Evolutionary conservation across 2,797 vertebrate genomes (phyloP), one percentile per base, ranked within the genome.

Genomic region (Holocentrus rufus): DNA sequence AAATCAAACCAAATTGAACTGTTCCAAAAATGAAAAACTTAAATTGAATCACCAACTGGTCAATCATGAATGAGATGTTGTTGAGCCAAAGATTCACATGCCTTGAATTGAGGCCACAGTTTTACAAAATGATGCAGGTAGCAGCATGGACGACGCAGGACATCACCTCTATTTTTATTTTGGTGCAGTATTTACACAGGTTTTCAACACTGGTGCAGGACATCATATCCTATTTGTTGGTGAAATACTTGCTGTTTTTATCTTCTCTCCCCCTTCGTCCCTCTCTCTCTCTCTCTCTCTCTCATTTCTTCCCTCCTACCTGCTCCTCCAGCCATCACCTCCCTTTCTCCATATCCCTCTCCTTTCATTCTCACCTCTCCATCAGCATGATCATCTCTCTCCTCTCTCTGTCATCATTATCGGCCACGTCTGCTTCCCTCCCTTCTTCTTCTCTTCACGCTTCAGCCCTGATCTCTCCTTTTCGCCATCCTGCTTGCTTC

Each of bases 371-470:
- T 62, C 23, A 69, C 14, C n/a, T 74, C 63, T 25, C 20, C 50
- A n/a, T 36, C 18, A 65, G 13, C 55, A 65, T 59, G 18, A 20
- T 67, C 47, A 6, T 47, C 15, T 47, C 18, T 47, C 18, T 70
- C 64, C n/a, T 73, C 61, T 58, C 31, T 56, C 42, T 31, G 1
- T 72, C 72, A 79, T 31, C 56, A 22, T 20, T 20, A n/a, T 25
- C 66, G 50, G 14, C 67, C 54, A 15, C 1, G 27, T 53, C 46
- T 9, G 30, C 47, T 44, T 58, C 56, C 15, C 23, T 69, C 22
- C 22, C 39, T 49, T 71, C 23, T 7, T 63, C 30, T 71, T 80
- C 65, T 65, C 58, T 55, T 81, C 64, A 56, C 22, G 6, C 65
- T 44, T 74, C 39, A 42, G 36, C 10, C 46, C 22, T 36, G 72